Base-by-base conservation (phyloP, 1,140 invertebrate genomes). In the Rhopalosiphum padi region DNA sequence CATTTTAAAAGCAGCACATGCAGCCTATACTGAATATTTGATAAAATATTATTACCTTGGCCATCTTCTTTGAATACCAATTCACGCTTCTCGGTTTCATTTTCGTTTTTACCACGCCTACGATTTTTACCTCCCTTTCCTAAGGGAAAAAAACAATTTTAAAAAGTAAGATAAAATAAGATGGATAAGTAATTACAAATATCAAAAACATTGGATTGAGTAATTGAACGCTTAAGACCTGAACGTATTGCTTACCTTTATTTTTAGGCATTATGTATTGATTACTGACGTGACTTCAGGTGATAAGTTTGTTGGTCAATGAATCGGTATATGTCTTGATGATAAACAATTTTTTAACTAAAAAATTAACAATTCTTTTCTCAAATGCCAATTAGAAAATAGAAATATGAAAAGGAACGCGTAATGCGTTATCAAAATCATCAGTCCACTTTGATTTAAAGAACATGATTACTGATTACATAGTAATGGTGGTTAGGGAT, bases 91-190 rank as follows among this genome's bases (percentile, higher is more conserved):
- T 99, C 98, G 88, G 98, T 98, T 97, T 99, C 99, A 96, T 99
- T 99, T 96, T 99, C 99, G 95, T 99, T 99, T 97, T 99, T 99
- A 96, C 99, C 99, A 96, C 99, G 98, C 95, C 99, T 98, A 95
- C 99, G 97, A 96, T 99, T 99, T 97, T 99, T 99, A 97, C 99
- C 99, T 98, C 99, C 99, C 97, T 99, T 99, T 98, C 99, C 91
- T 93, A 22, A 30, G 25, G 35, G 21, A 7, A 18, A 93, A 85
- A 86, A 51, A 83, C 11, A 92, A 77, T 48, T 82, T 89, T 48
- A 53, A 22, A 25, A 30, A 23, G 2, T 22, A 89, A 4, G 2
- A 53, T 4, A 1, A 89, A 55, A 53, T 35, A 37, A 53, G 35
- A 21, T 18, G 46, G 11, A 4, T 51, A 51, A 51, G 15, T 51